Evolutionary conservation across 2,797 vertebrate species (phyloP).

Genomic region (Gobio occitaniae): DNA sequence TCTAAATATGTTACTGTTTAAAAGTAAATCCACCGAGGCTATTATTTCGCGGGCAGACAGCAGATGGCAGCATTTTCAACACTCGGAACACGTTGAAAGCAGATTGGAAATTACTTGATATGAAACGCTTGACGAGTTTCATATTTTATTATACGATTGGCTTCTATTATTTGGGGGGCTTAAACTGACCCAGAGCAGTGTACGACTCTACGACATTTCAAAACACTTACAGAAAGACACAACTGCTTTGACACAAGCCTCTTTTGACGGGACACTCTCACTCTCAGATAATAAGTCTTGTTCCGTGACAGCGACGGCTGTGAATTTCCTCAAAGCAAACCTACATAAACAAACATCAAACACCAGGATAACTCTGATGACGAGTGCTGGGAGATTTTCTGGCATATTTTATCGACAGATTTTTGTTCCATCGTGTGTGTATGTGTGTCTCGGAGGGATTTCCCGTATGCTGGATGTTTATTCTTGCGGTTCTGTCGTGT

Average conservation of each 20-base stretch:
- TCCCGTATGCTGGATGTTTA: conserved; percentile 68
- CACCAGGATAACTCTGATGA: conserved; percentile 46
- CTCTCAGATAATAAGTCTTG: not conserved
- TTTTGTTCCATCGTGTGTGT: conserved; percentile 69
- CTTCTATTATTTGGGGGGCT: not conserved
- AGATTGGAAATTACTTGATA: not conserved
- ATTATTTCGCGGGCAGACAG: not conserved
- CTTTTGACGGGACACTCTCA: not conserved
- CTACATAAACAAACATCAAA: conserved; percentile 48
- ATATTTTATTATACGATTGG: not conserved
- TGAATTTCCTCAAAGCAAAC: conserved; percentile 24
- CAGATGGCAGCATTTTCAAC: conserved; percentile 9
- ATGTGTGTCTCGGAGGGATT: conserved; percentile 69
- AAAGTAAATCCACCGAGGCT: not conserved
- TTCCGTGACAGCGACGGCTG: conserved; percentile 16
- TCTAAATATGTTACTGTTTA: not conserved
- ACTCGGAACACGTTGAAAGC: not conserved
- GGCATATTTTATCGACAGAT: conserved; percentile 53
- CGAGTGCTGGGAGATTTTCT: conserved; percentile 60
- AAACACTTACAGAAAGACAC: not conserved
- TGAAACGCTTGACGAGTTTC: not conserved
- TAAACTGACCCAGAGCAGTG: not conserved
- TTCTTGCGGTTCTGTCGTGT: conserved; percentile 48
- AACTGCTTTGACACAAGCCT: not conserved
- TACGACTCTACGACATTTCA: not conserved